A percentile compares a stretch with the other conserved stretches of the same genome.
Conservation (phyloP, 2,113 vertebrate genomes). For the Albula goreensis region DNA sequence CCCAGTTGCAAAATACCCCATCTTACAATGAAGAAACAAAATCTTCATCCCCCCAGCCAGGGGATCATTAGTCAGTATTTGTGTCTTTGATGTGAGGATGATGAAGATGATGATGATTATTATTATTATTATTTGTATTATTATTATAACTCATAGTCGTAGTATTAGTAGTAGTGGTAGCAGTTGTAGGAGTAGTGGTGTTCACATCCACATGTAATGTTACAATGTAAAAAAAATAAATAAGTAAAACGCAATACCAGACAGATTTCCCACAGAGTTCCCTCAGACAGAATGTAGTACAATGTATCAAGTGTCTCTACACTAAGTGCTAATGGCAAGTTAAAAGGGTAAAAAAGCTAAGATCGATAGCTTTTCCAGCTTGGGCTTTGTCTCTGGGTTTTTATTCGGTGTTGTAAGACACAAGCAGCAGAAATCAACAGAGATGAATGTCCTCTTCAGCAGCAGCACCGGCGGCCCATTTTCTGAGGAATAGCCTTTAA, state of each 20-base stretch:
- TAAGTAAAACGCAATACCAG: not conserved
- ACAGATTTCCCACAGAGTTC: not conserved
- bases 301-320: not conserved
- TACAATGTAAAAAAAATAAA: not conserved
- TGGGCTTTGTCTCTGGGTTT: not conserved
- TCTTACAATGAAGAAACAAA: not conserved
- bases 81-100: no score
- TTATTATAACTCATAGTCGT: no score
- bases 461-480: not conserved
- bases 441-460: not conserved
- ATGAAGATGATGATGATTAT: no score
- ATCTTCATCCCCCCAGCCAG: not conserved
- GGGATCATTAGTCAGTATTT: not conserved
- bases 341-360: not conserved
- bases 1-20: not conserved
- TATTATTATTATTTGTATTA: no score
- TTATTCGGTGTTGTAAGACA: not conserved
- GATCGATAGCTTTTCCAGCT: not conserved
- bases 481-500: not conserved
- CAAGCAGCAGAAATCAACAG: not conserved
- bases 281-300: not conserved
- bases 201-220: not conserved
- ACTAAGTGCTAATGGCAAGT: not conserved
- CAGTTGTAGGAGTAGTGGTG: no score
- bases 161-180: no score